phyloP scores from a whole-genome alignment of 2,797 vertebrate genomes.

The Pseudomugil tenellus region DNA sequence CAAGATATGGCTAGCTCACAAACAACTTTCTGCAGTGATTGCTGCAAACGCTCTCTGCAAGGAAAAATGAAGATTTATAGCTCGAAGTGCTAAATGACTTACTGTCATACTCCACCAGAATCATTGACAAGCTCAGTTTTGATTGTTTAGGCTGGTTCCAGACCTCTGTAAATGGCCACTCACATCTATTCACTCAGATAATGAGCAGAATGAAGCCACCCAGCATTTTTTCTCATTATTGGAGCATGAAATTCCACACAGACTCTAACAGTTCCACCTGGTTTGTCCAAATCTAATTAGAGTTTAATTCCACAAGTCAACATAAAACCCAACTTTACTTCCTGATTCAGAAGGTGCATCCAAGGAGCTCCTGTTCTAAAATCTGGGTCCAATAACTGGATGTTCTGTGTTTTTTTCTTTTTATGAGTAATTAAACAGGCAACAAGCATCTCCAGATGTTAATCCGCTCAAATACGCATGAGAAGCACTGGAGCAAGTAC shows the following conservation, averaged over 20 bases:
- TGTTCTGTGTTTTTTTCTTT: background rate
- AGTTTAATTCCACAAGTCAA: background rate
- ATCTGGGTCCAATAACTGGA: background rate
- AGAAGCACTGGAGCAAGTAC: background rate
- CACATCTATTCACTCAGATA: background rate
- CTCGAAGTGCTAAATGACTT: conserved; percentile 1
- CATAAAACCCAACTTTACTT: background rate
- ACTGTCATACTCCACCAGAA: background rate
- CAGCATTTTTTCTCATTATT: background rate
- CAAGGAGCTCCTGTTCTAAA: background rate
- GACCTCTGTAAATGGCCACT: background rate
- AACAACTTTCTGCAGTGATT: too few species aligned
- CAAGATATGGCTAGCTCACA: too few species aligned
- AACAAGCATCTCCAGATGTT: background rate
- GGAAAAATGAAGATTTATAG: background rate
- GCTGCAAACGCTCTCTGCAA: too few species aligned
- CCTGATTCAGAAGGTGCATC: background rate
- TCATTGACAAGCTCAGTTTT: background rate
- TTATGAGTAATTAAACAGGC: background rate
- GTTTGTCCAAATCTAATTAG: conserved; percentile 1
- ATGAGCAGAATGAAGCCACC: background rate
- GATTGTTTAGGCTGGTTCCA: background rate
- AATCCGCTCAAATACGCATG: background rate
- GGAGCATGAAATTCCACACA: background rate
- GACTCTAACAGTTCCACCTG: background rate